Evolutionary conservation across 2,797 vertebrate genomes (phyloP).

Genomic region (Diceros bicornis): DNA sequence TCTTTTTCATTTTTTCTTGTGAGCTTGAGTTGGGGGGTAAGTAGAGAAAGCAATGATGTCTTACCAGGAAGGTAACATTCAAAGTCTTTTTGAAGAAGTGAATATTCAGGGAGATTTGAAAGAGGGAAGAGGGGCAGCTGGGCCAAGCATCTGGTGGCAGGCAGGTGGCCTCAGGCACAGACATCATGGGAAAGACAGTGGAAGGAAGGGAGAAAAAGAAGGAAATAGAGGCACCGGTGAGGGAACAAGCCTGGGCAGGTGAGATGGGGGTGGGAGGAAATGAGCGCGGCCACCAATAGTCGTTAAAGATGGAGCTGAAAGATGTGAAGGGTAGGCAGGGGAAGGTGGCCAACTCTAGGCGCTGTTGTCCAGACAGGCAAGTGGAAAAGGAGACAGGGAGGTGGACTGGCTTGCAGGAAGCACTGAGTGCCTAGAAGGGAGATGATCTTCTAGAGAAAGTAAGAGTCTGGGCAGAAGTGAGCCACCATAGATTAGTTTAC

Average conservation of each 20-base stretch:
- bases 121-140: not conserved
- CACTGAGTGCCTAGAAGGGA: not conserved
- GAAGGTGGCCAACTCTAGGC: not conserved
- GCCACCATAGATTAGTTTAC: not conserved
- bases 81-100: not conserved
- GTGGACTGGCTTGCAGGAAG: not conserved
- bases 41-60: slow-evolving; percentile 26
- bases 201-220: not conserved
- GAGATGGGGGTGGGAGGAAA: not conserved
- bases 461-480: not conserved
- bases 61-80: not conserved
- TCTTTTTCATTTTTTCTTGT: not conserved
- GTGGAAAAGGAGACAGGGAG: not conserved
- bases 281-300: not conserved
- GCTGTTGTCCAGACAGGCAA: not conserved
- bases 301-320: not conserved
- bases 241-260: not conserved
- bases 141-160: not conserved
- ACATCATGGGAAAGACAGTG: not conserved
- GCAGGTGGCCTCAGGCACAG: not conserved
- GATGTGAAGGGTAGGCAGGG: not conserved
- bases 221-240: not conserved
- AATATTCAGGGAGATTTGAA: slow-evolving; percentile 40
- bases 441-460: not conserved
- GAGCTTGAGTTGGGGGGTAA: not conserved